phyloP scores from a whole-genome alignment of 2,113 vertebrate genomes.

The Rhombomys opimus region DNA sequence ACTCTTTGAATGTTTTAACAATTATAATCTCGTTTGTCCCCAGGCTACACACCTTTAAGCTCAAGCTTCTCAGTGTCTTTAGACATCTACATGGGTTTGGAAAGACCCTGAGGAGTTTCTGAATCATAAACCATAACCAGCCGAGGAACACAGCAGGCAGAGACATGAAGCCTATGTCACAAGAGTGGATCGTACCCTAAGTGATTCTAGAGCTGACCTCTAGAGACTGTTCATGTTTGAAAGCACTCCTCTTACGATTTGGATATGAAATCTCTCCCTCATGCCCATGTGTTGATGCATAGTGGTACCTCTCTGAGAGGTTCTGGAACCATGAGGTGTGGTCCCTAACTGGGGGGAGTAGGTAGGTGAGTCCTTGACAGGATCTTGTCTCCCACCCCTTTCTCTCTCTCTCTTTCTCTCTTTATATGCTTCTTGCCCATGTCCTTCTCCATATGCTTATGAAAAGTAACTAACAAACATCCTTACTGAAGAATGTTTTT shows the following conservation, averaged over 20 bases:
- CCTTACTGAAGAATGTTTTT: slow-evolving; percentile 4
- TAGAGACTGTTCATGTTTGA: neutral
- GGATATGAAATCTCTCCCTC: neutral
- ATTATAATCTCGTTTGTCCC: slow-evolving; percentile 26
- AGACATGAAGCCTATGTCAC: neutral
- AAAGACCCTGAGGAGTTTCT: neutral
- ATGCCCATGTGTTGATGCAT: neutral
- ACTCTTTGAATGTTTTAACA: neutral
- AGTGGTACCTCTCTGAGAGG: neutral
- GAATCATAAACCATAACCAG: slow-evolving; percentile 28
- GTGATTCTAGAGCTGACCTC: slow-evolving; percentile 14
- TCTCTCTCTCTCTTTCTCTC: neutral
- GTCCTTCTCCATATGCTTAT: neutral
- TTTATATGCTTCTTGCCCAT: neutral
- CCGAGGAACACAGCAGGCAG: neutral
- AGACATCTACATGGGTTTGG: neutral
- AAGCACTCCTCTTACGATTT: neutral
- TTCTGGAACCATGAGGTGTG: neutral
- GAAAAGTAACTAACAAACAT: neutral
- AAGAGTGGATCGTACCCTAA: neutral
- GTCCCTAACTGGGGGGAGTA: neutral
- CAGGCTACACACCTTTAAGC: neutral
- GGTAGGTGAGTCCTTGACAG: no score
- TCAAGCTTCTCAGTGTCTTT: neutral
- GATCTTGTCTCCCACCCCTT: neutral